These are phyloP conservation scores for Macrochelys suwanniensis DNA, from an alignment of 2,797 vertebrate species.

Conservation along the genomic window DNA sequence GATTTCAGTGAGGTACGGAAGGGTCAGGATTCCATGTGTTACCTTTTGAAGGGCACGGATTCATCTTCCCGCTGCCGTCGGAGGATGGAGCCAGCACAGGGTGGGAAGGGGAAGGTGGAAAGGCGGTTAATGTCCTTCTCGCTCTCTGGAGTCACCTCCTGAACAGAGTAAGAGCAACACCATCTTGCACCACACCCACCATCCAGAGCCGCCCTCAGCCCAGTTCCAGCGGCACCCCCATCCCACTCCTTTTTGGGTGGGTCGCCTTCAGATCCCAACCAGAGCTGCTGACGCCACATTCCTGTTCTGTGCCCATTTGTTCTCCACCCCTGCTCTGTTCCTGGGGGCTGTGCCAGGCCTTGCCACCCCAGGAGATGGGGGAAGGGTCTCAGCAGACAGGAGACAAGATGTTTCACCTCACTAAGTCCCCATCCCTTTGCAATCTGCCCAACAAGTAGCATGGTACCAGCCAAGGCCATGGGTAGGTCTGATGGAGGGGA, in stretches of 20 bases:
- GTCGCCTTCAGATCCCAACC: background rate
- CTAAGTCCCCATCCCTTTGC: background rate
- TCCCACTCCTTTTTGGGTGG: background rate
- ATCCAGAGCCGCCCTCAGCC: background rate
- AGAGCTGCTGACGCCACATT: background rate
- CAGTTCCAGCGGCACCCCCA: background rate
- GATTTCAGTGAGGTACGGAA: background rate
- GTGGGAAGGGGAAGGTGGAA: slow-evolving; percentile 94
- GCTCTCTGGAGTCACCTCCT: slow-evolving; percentile 82
- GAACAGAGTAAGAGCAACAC: background rate
- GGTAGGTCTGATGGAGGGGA: background rate
- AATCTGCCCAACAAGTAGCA: background rate
- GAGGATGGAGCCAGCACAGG: slow-evolving; percentile 92
- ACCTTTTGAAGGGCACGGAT: slow-evolving; percentile 80
- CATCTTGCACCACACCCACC: background rate
- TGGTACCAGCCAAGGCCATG: background rate
- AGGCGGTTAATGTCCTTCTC: slow-evolving; percentile 96
- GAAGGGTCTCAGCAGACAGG: background rate
- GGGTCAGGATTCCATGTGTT: background rate
- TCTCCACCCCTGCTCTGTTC: background rate
- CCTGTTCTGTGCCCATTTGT: background rate
- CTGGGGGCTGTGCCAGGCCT: background rate
- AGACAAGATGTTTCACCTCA: background rate
- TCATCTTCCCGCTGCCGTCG: slow-evolving; percentile 86
- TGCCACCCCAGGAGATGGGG: background rate